These are phyloP conservation scores for Hemibagrus wyckioides DNA, from an alignment of 2,113 vertebrate genomes.

Conservation along the genomic window DNA sequence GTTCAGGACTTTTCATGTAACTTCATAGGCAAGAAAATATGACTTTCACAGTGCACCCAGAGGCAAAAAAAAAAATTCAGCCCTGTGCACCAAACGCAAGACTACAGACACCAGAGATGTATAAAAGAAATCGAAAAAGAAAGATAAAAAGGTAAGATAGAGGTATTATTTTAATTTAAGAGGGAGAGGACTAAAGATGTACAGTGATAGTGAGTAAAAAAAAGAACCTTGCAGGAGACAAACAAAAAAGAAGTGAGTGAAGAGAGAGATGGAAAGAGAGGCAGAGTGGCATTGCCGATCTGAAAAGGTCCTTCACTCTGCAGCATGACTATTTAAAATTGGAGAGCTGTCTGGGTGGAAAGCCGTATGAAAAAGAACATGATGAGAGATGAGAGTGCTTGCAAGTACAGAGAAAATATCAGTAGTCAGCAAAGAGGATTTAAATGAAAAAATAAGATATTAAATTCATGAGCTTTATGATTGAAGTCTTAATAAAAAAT, in stretches of 20 bases:
- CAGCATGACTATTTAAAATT: not conserved
- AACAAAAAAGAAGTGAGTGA: not conserved
- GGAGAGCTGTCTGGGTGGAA: not conserved
- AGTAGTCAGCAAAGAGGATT: not conserved
- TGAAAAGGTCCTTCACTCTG: constrained; percentile 9
- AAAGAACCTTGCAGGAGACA: not conserved
- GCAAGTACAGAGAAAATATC: not conserved
- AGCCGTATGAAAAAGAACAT: not conserved
- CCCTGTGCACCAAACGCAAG: not conserved
- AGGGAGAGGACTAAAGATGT: not conserved
- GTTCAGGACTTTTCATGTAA: not conserved
- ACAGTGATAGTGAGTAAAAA: not conserved
- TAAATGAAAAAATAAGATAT: not conserved
- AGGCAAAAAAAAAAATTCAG: not conserved
- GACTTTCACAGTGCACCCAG: not conserved
- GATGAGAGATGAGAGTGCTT: not conserved
- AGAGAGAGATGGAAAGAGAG: not conserved
- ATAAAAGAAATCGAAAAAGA: not conserved
- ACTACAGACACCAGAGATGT: not conserved
- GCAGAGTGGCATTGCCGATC: not conserved
- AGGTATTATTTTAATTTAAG: not conserved
- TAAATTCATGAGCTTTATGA: not conserved
- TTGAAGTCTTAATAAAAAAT: not conserved
- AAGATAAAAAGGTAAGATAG: not conserved
- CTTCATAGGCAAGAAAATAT: not conserved